Base-by-base conservation (phyloP, 1,140 invertebrate species). In the Drosophila watanabei region DNA sequence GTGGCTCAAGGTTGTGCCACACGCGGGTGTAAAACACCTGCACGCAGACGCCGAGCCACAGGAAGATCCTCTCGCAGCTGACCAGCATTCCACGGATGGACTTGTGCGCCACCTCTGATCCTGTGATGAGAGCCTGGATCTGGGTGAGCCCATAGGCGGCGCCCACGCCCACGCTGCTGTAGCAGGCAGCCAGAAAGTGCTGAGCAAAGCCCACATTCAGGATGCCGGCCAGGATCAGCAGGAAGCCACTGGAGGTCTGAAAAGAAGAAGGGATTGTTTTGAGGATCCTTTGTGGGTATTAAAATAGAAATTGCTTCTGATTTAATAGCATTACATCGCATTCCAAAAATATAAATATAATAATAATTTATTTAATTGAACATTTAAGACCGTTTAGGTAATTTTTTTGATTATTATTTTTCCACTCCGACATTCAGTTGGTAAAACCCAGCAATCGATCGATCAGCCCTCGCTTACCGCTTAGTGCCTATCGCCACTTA, bases 11-110 rank as follows among this genome's bases (percentile, higher is more conserved):
- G 4, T 78, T 39, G 51, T 79, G 85, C 91, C 91, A 92, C 8
- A 92, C 37, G 6, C 91, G 85, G 10, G 91, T 91, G 32, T 83
- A 92, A 28, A 86, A 80, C 8, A 92, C 57, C 61, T 92, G 91
- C 0, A 92, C 46, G 14, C 70, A 76, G 5, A 92, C 86, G 13
- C 91, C 91, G 30, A 92, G 65, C 91, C 91, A 92, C 11, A 92
- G 57, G 37, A 91, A 92, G 41, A 83, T 61, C 13, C 91, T 75
- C 37, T 92, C 91, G 13, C 91, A 84, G 57, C 81, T 80, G 6
- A 81, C 49, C 41, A 90, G 69, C 82, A 90, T 82, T 10, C 86
- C 86, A 0, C 86, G 86, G 35, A 90, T 90, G 20, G 82, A 82
- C 24, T 86, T 86, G 76, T 90, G 76, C 0, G 82, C 87, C 82